Evolutionary conservation across 2,113 vertebrate species (phyloP).

Genomic region (Stomatorhinus ivindoensis): DNA sequence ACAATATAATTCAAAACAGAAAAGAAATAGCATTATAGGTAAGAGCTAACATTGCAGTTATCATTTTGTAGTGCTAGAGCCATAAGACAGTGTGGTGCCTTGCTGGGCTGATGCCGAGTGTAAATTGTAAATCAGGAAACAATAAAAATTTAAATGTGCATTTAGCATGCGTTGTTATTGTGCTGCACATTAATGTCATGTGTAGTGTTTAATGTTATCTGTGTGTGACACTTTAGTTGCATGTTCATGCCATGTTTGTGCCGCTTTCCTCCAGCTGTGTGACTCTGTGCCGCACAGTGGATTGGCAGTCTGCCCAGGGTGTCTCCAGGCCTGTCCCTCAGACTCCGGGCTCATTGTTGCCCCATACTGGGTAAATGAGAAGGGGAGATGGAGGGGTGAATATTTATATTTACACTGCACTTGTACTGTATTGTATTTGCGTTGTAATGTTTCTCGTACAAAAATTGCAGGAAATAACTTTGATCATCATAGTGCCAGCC

Average conservation of each 20-base stretch:
- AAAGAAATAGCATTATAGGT: neutral
- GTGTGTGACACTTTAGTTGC: neutral
- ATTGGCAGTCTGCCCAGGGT: neutral
- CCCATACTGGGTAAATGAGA: neutral
- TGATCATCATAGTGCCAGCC: neutral
- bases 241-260: neutral
- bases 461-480: neutral
- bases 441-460: neutral
- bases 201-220: neutral
- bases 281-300: neutral
- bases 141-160: no score
- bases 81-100: no score
- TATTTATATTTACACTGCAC: neutral
- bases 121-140: no score
- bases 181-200: neutral
- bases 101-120: no score
- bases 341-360: neutral
- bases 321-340: neutral
- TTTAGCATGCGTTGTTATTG: no score
- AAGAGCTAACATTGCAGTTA: neutral
- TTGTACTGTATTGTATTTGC: neutral
- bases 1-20: neutral
- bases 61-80: neutral
- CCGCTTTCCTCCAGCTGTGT: neutral
- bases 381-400: neutral